Evolutionary conservation across 2,797 vertebrate species (phyloP), one percentile per base, ranked within the genome.

Genomic region (Darevskia nairensis): DNA sequence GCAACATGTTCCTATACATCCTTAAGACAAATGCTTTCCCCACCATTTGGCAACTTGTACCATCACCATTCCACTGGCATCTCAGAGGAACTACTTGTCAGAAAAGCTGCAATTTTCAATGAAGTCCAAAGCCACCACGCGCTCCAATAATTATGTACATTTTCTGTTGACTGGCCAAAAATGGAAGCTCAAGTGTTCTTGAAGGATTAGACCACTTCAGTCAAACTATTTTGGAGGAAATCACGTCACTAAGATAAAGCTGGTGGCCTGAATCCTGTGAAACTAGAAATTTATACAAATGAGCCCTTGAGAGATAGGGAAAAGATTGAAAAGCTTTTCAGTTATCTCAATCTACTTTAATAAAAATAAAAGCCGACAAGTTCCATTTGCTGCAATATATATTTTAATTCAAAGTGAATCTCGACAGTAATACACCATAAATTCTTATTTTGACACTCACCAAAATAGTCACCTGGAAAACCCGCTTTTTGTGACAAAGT

Each of bases 401-500:
- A 98, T 98, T 98, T 98, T 99, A 98, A 99, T 99, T 99, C 98
- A 99, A 99, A 99, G 98, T 99, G 98, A 99, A 99, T 98, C 97
- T 98, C 97, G 98, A 99, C 98, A 99, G 98, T 99, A 98, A 98
- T 98, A 99, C 98, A 99, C 98, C 98, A 99, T 99, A 98, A 98
- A 99, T 98, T 99, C 97, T 98, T 98, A 98, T 98, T 99, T 99
- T 99, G 98, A 99, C 98, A 99, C 98, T 99, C 99, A 99, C 98
- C 98, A 99, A 98, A 99, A 99, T 98, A 99, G 98, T 99, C 98
- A 99, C 98, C 98, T 99, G 98, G 98, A 99, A 99, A 99, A 99
- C 98, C 98, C 98, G 99, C 98, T 99, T 99, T 99, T 98, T 99
- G 99, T 99, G 99, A 99, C 98, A 98, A 99, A 99, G 98, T 98